Conservation (phyloP, 2,113 vertebrate species). For the Stictonetta naevosa region DNA sequence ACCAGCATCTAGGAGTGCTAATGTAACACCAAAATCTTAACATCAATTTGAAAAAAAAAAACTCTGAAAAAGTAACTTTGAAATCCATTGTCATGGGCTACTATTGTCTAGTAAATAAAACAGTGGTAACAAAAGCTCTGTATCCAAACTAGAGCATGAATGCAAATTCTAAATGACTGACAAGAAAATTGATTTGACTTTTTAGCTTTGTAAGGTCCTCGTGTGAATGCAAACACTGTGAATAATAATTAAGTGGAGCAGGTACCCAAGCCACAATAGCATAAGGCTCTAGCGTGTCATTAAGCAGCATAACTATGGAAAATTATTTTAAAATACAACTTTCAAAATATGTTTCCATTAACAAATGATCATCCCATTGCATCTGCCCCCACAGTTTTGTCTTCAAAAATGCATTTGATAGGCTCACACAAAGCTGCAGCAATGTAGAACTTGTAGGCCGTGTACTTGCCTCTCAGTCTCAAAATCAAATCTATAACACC, state of each 20-base stretch:
- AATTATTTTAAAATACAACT: not conserved
- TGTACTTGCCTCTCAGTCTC: not conserved
- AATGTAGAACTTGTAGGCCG: not conserved
- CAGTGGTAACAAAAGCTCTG: not conserved
- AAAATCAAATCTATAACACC: not conserved
- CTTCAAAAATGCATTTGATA: not conserved
- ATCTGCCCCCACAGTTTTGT: not conserved
- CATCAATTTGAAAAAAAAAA: not conserved
- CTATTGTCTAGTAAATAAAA: not conserved
- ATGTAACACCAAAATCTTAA: not conserved
- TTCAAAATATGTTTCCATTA: not conserved
- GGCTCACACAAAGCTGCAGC: not conserved
- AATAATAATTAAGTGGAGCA: not conserved
- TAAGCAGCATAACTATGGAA: not conserved
- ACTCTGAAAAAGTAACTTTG: not conserved
- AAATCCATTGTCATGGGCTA: not conserved
- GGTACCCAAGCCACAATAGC: not conserved
- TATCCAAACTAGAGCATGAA: not conserved
- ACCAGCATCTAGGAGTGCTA: not conserved
- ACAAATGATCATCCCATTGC: not conserved
- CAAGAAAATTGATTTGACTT: not conserved
- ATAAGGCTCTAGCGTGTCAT: not conserved
- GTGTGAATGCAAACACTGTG: not conserved
- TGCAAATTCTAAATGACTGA: not conserved
- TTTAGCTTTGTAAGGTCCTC: not conserved